Evolutionary conservation across 2,113 vertebrate genomes (phyloP).

Genomic region (Sebastes fasciatus): DNA sequence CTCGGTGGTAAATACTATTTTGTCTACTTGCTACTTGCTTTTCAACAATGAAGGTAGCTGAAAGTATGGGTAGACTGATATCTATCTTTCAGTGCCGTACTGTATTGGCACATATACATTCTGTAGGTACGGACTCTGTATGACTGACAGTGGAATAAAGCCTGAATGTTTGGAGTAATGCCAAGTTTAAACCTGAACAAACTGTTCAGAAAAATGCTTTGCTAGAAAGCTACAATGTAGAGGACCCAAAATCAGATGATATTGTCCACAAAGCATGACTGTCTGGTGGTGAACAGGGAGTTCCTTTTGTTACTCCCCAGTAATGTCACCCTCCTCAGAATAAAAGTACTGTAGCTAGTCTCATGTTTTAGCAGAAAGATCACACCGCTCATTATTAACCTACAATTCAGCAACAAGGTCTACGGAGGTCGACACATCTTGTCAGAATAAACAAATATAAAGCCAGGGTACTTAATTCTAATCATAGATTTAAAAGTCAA

Average conservation of each 20-base stretch:
- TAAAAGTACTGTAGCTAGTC: neutral
- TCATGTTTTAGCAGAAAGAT: neutral
- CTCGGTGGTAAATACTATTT: neutral
- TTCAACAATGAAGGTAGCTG: neutral
- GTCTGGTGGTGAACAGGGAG: too few relatives aligned
- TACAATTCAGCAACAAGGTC: neutral
- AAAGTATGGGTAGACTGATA: neutral
- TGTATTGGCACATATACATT: neutral
- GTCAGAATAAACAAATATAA: neutral
- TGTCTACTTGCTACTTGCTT: neutral
- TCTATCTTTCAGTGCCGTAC: neutral
- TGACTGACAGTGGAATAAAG: neutral
- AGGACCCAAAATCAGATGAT: neutral
- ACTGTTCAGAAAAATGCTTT: neutral
- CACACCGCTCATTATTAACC: neutral
- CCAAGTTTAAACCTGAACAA: conserved; percentile 1
- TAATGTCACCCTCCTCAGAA: neutral
- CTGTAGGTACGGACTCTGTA: neutral
- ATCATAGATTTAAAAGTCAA: neutral
- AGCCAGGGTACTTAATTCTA: neutral
- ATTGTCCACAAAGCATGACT: neutral
- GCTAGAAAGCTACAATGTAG: neutral
- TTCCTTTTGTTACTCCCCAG: neutral
- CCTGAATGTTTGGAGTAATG: neutral
- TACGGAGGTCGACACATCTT: neutral